These are phyloP conservation scores for Caenorhabditis brenneri DNA, from an alignment of 1,140 invertebrate genomes.

Conservation along the genomic window DNA sequence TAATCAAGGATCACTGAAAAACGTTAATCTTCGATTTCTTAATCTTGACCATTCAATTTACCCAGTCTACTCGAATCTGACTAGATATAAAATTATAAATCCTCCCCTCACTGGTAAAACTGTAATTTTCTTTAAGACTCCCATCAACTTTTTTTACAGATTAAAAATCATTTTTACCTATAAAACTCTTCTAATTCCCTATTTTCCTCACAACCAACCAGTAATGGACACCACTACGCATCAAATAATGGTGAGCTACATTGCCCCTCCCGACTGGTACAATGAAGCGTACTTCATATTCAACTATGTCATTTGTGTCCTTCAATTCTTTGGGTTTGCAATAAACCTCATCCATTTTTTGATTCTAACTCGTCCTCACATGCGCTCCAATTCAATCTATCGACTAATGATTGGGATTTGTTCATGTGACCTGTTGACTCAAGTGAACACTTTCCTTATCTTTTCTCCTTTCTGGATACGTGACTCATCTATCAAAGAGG, in stretches of 20 bases:
- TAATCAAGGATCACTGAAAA: too few relatives aligned
- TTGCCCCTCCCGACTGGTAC: neutral
- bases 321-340: neutral
- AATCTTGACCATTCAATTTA: too few relatives aligned
- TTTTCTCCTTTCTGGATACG: constrained; percentile 20
- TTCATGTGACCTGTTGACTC: neutral
- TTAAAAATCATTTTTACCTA: neutral
- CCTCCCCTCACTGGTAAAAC: too few relatives aligned
- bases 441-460: constrained; percentile 10
- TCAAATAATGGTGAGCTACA: constrained; percentile 4
- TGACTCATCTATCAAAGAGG: neutral
- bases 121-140: too few relatives aligned
- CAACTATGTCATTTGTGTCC: neutral
- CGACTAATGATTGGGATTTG: constrained; percentile 6
- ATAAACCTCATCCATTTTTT: constrained; percentile 3
- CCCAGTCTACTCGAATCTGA: too few relatives aligned
- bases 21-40: too few relatives aligned
- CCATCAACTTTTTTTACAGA: too few relatives aligned
- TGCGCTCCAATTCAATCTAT: neutral
- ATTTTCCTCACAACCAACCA: neutral
- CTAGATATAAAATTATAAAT: too few relatives aligned
- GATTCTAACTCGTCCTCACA: neutral
- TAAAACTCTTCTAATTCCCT: too few relatives aligned
- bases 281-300: neutral
- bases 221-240: constrained; percentile 24